A percentile compares a stretch with the other conserved stretches of the same genome.
These are phyloP conservation scores for Ceraclea dissimilis DNA, from an alignment of 2,888 invertebrate species.

Conservation along the genomic window DNA sequence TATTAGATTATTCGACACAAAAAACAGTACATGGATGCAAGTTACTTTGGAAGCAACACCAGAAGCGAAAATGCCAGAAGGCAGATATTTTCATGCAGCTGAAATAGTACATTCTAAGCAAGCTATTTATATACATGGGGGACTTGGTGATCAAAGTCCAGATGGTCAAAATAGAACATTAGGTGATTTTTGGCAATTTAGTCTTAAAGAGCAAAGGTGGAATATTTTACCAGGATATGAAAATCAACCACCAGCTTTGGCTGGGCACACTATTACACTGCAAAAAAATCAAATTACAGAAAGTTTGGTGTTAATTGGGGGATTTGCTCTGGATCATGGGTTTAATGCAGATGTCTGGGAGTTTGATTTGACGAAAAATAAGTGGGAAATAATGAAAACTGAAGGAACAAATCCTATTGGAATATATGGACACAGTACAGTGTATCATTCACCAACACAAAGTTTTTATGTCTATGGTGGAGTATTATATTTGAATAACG, in stretches of 20 bases:
- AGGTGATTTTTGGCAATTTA: slow-evolving; percentile 89
- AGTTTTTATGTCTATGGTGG: slow-evolving; percentile 90
- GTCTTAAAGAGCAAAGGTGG: slow-evolving; percentile 77
- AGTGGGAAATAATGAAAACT: slow-evolving; percentile 63
- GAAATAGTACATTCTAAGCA: slow-evolving; percentile 78
- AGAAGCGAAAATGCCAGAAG: slow-evolving; percentile 79
- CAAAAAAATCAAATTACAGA: slow-evolving; percentile 65
- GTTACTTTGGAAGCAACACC: slow-evolving; percentile 81
- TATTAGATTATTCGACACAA: slow-evolving; percentile 80
- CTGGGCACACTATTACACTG: slow-evolving; percentile 83
- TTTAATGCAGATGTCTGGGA: slow-evolving; percentile 73
- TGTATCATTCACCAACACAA: slow-evolving; percentile 73
- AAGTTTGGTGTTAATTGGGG: slow-evolving; percentile 79
- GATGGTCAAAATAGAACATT: slow-evolving; percentile 57
- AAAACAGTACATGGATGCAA: slow-evolving; percentile 84
- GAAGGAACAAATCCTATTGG: slow-evolving; percentile 71
- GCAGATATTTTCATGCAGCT: slow-evolving; percentile 87
- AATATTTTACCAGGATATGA: slow-evolving; percentile 54
- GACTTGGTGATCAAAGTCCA: slow-evolving; percentile 58
- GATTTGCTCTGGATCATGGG: slow-evolving; percentile 68
- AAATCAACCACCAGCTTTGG: slow-evolving; percentile 64
- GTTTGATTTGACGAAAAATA: slow-evolving; percentile 65
- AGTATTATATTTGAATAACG: slow-evolving; percentile 64
- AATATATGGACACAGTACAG: slow-evolving; percentile 83
- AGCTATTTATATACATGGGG: slow-evolving; percentile 84